Conservation (phyloP, 1,140 invertebrate species). For the Paramacrobiotus metropolitanus region DNA sequence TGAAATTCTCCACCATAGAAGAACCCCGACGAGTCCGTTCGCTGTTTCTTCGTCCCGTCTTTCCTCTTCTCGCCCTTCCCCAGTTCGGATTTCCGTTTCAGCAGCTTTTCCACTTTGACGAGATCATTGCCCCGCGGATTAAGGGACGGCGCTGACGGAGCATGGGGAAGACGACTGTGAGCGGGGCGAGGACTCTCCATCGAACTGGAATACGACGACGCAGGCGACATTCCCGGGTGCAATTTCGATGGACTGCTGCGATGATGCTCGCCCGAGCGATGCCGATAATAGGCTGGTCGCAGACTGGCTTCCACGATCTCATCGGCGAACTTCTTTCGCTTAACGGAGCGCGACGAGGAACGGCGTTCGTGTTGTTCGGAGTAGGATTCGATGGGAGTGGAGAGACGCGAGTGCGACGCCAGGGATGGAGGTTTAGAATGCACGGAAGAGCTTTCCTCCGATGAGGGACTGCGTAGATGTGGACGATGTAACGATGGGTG, state of each 20-base stretch:
- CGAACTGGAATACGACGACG: neutral
- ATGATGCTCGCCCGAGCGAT: neutral
- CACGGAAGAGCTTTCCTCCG: no score
- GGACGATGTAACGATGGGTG: no score
- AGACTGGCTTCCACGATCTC: neutral
- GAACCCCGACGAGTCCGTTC: no score
- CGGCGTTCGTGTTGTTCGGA: neutral
- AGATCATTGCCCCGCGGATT: neutral
- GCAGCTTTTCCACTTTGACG: no score
- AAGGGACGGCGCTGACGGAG: neutral
- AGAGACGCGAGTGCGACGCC: no score
- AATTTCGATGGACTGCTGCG: neutral
- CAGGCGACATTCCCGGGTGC: neutral
- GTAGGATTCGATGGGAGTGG: no score
- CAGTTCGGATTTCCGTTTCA: no score
- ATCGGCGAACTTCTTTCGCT: neutral
- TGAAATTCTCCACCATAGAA: no score
- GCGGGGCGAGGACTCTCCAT: neutral
- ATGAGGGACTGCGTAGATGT: no score
- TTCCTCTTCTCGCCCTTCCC: neutral
- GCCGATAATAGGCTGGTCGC: neutral
- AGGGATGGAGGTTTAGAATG: no score
- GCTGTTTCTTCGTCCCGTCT: neutral
- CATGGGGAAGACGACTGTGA: neutral
- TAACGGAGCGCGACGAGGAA: neutral